phyloP scores from a whole-genome alignment of 2,113 vertebrate species.

The Triplophysa rosa region DNA sequence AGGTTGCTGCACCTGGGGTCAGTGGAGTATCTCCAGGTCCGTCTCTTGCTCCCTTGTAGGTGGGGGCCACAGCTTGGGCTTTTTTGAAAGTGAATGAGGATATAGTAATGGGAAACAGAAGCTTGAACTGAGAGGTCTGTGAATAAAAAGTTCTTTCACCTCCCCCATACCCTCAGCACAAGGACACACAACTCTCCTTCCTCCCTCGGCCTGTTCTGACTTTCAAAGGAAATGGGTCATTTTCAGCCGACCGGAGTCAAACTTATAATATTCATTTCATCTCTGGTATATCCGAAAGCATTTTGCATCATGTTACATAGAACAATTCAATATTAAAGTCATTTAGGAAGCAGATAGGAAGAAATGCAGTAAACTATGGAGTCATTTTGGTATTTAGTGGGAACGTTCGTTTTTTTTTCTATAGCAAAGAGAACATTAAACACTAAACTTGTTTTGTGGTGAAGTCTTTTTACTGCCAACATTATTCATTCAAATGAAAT shows the following conservation, averaged over 20 bases:
- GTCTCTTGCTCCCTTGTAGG: background rate
- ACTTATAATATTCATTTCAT: constrained; percentile 47
- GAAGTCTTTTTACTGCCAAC: background rate
- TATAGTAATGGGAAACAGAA: constrained; percentile 51
- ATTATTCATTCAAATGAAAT: constrained; percentile 11
- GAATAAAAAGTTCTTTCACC: constrained; percentile 49
- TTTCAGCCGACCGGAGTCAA: constrained; percentile 40
- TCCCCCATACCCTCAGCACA: background rate
- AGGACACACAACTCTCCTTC: constrained; percentile 42
- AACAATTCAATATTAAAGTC: constrained; percentile 13
- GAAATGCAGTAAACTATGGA: background rate
- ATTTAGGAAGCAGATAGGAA: constrained; percentile 21
- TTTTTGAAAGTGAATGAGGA: constrained; percentile 19
- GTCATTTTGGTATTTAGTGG: background rate
- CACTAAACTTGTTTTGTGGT: background rate
- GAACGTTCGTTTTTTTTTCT: background rate
- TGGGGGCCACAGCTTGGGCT: background rate
- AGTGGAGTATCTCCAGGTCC: constrained; percentile 32
- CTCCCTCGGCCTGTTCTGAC: constrained; percentile 29
- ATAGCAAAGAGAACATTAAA: background rate
- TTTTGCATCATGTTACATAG: constrained; percentile 37
- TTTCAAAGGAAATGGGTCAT: constrained; percentile 47
- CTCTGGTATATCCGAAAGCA: constrained; percentile 8
- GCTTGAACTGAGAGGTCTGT: constrained; percentile 31
- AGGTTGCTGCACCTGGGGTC: constrained; percentile 51